A percentile compares a stretch with the other conserved stretches of the same genome.
Evolutionary conservation across 1,140 invertebrate genomes (phyloP).

Genomic region (Melanaphis sacchari): DNA sequence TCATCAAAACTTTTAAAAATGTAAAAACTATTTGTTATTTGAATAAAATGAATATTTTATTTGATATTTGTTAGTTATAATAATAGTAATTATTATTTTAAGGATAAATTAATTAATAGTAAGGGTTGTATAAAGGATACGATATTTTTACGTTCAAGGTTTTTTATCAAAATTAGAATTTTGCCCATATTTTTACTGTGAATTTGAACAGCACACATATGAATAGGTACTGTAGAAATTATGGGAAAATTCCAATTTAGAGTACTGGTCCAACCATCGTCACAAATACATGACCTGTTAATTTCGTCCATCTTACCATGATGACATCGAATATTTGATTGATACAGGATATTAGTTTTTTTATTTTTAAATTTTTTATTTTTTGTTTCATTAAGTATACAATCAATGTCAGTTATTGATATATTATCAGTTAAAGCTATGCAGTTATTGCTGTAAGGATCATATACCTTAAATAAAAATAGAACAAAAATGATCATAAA

Average conservation of each 20-base stretch:
- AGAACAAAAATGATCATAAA: neutral
- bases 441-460: neutral
- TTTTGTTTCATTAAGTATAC: neutral
- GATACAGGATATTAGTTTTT: neutral
- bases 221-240: neutral
- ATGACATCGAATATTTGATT: neutral
- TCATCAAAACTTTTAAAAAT: neutral
- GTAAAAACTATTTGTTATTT: neutral
- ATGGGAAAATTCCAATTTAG: neutral
- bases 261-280: neutral
- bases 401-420: neutral
- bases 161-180: no score
- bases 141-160: neutral
- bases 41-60: neutral
- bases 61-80: neutral
- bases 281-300: neutral
- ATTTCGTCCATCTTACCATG: neutral
- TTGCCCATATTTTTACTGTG: no score
- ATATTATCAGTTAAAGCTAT: neutral
- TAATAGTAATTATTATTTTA: neutral
- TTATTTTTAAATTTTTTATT: neutral
- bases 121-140: conserved; percentile 25
- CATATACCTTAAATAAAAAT: neutral
- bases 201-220: neutral
- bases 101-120: neutral